Percentiles rank a stretch among this genome's conserved stretches.
Evolutionary conservation across 2,113 vertebrate genomes (phyloP).

Genomic region (Cyphomyrus plagiostoma): DNA sequence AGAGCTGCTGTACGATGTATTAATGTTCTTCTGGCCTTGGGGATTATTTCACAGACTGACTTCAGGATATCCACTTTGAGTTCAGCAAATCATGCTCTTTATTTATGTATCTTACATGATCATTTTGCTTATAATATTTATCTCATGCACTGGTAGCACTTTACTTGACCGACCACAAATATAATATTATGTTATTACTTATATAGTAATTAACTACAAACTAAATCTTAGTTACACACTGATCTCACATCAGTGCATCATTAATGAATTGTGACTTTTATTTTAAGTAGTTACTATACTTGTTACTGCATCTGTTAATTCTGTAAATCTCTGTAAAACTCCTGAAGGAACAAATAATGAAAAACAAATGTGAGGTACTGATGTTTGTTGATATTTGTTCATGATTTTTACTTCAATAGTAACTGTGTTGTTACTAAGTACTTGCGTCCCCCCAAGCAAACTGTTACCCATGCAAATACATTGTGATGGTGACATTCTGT

Average conservation of each 20-base stretch:
- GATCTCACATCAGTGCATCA: background rate
- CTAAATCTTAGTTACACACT: background rate
- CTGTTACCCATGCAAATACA: background rate
- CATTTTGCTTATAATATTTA: background rate
- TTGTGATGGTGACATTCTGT: background rate
- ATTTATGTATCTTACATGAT: background rate
- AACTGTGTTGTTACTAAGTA: background rate
- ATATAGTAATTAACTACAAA: background rate
- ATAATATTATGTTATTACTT: background rate
- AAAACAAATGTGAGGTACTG: background rate
- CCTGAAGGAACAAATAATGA: background rate
- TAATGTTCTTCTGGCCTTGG: background rate
- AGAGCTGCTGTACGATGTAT: background rate
- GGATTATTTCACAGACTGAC: conserved; percentile 3
- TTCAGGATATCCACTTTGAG: background rate
- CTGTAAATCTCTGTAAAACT: background rate
- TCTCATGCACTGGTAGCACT: background rate
- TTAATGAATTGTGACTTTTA: background rate
- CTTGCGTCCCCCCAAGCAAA: background rate
- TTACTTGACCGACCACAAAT: background rate
- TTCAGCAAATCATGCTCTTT: background rate
- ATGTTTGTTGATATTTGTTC: background rate
- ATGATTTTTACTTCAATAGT: background rate
- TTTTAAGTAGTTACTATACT: background rate
- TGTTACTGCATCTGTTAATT: background rate